Conservation (phyloP, 2,113 vertebrate genomes). For the Campylorhamphus procurvoides region DNA sequence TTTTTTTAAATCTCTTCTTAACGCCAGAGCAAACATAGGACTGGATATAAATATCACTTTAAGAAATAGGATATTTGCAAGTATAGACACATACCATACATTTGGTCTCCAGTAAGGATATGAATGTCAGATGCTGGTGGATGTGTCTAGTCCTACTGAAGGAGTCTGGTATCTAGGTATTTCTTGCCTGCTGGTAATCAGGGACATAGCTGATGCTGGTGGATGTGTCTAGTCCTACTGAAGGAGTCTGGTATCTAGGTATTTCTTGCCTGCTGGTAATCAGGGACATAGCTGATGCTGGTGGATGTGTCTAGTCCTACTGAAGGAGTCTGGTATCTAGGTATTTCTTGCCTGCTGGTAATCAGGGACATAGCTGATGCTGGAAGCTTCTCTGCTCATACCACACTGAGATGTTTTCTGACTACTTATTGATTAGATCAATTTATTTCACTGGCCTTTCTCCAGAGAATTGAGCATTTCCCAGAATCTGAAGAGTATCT, state of each 20-base stretch:
- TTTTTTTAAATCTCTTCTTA: neutral
- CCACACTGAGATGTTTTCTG: neutral
- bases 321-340: neutral
- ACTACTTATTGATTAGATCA: conserved; percentile 1
- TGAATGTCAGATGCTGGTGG: neutral
- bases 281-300: neutral
- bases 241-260: neutral
- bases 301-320: neutral
- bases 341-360: neutral
- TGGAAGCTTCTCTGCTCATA: neutral
- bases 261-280: neutral
- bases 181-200: neutral
- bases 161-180: neutral
- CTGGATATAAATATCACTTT: neutral
- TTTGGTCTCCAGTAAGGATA: neutral
- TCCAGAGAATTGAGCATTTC: neutral
- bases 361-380: neutral
- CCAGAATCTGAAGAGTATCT: neutral
- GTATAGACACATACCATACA: accelerated
- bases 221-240: neutral
- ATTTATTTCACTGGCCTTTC: neutral
- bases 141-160: neutral
- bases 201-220: neutral
- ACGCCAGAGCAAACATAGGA: neutral
- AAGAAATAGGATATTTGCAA: neutral